A percentile compares a stretch with the other conserved stretches of the same genome.
Conservation (phyloP, 2,113 vertebrate genomes). For the Psittacus erithacus region DNA sequence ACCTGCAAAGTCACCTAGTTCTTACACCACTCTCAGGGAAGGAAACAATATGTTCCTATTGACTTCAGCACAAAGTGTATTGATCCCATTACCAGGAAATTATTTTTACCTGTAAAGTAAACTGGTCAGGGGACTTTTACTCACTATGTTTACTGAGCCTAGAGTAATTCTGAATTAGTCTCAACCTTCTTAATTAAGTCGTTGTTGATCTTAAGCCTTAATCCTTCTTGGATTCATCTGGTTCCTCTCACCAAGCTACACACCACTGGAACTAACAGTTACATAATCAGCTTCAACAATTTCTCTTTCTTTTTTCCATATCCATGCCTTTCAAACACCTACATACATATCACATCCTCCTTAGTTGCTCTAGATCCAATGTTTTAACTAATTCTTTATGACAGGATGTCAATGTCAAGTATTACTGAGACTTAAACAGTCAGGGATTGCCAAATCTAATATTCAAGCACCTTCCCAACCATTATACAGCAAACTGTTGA, state of each 20-base stretch:
- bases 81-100: background rate
- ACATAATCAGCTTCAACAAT: slow-evolving; percentile 9
- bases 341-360: slow-evolving; percentile 56
- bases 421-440: slow-evolving; percentile 16
- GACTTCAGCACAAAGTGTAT: background rate
- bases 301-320: background rate
- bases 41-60: background rate
- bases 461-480: background rate
- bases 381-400: slow-evolving; percentile 44
- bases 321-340: slow-evolving; percentile 48
- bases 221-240: background rate
- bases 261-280: slow-evolving; percentile 8
- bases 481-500: background rate
- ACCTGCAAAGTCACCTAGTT: background rate
- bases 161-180: background rate
- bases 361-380: slow-evolving; percentile 17
- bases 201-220: background rate
- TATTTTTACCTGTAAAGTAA: background rate
- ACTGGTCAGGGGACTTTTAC: background rate
- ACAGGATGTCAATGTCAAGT: slow-evolving; percentile 43
- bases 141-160: background rate
- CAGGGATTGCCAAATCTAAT: background rate
- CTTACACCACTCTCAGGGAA: background rate
- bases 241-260: background rate
- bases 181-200: background rate